Base-by-base conservation (phyloP, 2,888 invertebrate genomes). In the Latrodectus hesperus region DNA sequence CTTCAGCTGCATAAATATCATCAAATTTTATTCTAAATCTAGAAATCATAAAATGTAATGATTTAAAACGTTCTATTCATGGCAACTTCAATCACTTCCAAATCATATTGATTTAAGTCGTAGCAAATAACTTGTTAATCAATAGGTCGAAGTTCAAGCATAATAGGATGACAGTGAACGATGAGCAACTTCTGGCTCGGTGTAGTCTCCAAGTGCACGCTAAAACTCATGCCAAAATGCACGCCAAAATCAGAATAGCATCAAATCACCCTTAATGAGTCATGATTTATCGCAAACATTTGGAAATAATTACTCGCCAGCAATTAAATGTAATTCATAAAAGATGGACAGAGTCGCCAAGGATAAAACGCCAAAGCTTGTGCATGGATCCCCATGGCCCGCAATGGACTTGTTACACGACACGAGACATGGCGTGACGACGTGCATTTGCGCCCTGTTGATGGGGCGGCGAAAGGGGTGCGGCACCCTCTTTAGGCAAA, bases 401-500 rank as follows among this genome's bases (percentile, higher is more conserved):
- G 72, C 67, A 82, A 87, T 87, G 86, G 86, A 87, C 86, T 87
- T 87, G 86, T 87, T 87, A 87, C 81, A 68, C 86, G 81, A 87
- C 86, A 87, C 86, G 86, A 77, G 55, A 87, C 77, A 87, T 87
- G 86, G 86, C 86, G 86, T 87, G 86, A 80, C 67, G 77, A 64
- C 76, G 68, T 53, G 77, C 81, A 77, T 81, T 87, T 81, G 81
- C 76, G 72, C 76, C 86, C 86, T 72, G 76, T 87, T 76, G 77
- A 77, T 65, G 86, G 86, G 86, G 72, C 72, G 86, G 67, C 67
- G 73, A 87, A 87, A 73, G 81, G 77, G 86, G 75, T 76, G 86
- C 79, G 86, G 81, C 77, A 49, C 86, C 51, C 38, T 38, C 38
- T 71, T 72, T 77, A 55, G 64, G 72, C 55, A 70, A 60, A 76